Percentiles rank a stretch among this genome's conserved stretches.
Conservation (phyloP, 2,113 vertebrate genomes). For the Miniopterus natalensis region DNA sequence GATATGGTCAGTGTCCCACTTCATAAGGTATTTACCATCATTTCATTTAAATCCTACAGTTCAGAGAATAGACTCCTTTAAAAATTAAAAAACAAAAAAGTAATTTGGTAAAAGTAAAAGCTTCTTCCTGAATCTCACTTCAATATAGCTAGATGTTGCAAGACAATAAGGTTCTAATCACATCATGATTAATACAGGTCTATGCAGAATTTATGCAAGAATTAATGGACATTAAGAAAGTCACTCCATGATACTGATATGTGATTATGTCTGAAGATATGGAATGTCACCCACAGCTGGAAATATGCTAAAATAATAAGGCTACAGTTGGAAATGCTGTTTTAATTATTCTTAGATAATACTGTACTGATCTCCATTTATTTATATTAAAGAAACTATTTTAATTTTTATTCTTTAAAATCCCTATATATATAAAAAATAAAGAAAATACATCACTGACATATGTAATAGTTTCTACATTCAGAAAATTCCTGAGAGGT, state of each 20-base stretch:
- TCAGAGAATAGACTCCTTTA: not conserved
- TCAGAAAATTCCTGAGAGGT: slow-evolving; percentile 48
- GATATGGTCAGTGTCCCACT: not conserved
- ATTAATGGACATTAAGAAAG: slow-evolving; percentile 69
- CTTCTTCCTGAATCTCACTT: slow-evolving; percentile 45
- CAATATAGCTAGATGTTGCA: slow-evolving; percentile 51
- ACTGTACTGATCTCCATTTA: slow-evolving; percentile 52
- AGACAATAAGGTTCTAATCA: slow-evolving; percentile 63
- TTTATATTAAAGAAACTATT: slow-evolving; percentile 63
- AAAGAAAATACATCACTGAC: slow-evolving; percentile 48
- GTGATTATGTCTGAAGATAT: slow-evolving; percentile 69
- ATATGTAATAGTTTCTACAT: slow-evolving; percentile 27
- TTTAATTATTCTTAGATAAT: slow-evolving; percentile 74
- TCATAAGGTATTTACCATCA: not conserved
- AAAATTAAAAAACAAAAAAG: slow-evolving; percentile 37
- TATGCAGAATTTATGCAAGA: slow-evolving; percentile 64
- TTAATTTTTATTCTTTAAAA: slow-evolving; percentile 61
- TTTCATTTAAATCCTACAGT: not conserved
- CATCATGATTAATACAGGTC: slow-evolving; percentile 68
- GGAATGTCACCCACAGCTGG: slow-evolving; percentile 68
- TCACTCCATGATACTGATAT: slow-evolving; percentile 54
- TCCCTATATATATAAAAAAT: slow-evolving; percentile 49
- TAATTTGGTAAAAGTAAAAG: slow-evolving; percentile 57
- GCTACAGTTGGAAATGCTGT: slow-evolving; percentile 38
- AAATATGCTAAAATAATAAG: slow-evolving; percentile 71